phyloP scores from a whole-genome alignment of 1,140 invertebrate species.

The Megalopta genalis region DNA sequence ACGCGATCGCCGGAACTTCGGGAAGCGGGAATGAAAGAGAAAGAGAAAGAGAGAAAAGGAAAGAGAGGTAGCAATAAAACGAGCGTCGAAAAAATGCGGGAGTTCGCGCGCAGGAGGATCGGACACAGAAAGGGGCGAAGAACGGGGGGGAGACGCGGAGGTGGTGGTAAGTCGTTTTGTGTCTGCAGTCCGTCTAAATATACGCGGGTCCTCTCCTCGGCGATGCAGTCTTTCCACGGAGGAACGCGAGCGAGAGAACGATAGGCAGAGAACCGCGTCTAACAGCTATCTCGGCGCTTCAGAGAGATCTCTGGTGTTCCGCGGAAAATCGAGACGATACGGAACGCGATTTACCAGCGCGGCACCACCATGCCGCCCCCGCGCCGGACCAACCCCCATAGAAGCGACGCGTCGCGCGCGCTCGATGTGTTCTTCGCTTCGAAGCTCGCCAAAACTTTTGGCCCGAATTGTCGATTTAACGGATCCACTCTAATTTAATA shows the following conservation, averaged over 20 bases:
- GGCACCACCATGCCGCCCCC: too few relatives aligned
- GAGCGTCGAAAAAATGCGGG: neutral
- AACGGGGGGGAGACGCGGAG: conserved; percentile 52
- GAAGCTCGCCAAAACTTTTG: too few relatives aligned
- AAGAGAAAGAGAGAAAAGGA: too few relatives aligned
- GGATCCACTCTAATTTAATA: too few relatives aligned
- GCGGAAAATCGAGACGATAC: neutral
- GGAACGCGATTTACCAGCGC: neutral
- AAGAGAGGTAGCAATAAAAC: conserved; percentile 1
- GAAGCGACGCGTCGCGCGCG: too few relatives aligned
- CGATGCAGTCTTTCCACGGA: conserved; percentile 48
- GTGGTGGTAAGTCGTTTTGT: conserved; percentile 74
- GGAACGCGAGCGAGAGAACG: neutral
- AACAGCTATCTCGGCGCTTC: conserved; percentile 40
- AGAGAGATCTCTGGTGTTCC: conserved; percentile 34
- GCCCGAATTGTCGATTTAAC: too few relatives aligned
- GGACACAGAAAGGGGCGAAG: conserved; percentile 4
- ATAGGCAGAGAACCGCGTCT: neutral
- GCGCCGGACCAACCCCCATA: too few relatives aligned
- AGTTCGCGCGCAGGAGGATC: conserved; percentile 9
- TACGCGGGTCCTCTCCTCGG: conserved; percentile 64
- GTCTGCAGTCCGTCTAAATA: conserved; percentile 74
- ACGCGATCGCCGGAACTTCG: conserved; percentile 13
- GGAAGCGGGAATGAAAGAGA: conserved; percentile 1
- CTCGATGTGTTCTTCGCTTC: too few relatives aligned